phyloP scores from a whole-genome alignment of 2,797 vertebrate species.

The Chloroceryle amazona region DNA sequence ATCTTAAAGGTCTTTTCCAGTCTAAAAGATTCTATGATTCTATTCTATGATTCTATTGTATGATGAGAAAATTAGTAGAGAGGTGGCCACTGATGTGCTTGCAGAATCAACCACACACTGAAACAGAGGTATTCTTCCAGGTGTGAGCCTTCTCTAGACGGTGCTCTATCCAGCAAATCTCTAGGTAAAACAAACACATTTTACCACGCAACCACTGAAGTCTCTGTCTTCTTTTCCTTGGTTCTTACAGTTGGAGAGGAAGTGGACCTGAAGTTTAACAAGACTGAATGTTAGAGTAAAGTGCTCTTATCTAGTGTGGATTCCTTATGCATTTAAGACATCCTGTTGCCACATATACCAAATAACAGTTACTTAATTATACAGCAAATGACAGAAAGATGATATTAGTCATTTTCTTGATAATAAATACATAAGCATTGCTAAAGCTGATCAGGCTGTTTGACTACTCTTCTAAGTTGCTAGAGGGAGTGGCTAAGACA shows the following conservation, averaged over 20 bases:
- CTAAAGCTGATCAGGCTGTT: not conserved
- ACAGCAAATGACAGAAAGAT: not conserved
- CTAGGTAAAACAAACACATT: not conserved
- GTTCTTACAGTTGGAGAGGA: not conserved
- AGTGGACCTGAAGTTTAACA: not conserved
- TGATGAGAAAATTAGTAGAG: not conserved
- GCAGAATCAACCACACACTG: not conserved
- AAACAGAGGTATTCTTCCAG: not conserved
- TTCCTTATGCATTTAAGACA: not conserved
- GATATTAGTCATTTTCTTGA: not conserved
- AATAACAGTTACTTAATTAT: not conserved
- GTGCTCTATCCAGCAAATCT: not conserved
- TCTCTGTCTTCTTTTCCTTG: not conserved
- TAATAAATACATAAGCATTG: not conserved
- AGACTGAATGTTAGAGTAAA: not conserved
- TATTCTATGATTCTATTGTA: no score
- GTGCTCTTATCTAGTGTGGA: not conserved
- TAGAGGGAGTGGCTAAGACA: not conserved
- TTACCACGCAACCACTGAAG: rapidly evolving
- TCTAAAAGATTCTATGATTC: not conserved
- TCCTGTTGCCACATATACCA: not conserved
- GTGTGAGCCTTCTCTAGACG: not conserved
- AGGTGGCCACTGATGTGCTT: not conserved
- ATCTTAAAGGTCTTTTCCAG: not conserved
- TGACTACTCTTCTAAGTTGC: not conserved